Evolutionary conservation across 2,113 vertebrate genomes (phyloP), one percentile per base, ranked within the genome.

Genomic region (Ursus arctos): DNA sequence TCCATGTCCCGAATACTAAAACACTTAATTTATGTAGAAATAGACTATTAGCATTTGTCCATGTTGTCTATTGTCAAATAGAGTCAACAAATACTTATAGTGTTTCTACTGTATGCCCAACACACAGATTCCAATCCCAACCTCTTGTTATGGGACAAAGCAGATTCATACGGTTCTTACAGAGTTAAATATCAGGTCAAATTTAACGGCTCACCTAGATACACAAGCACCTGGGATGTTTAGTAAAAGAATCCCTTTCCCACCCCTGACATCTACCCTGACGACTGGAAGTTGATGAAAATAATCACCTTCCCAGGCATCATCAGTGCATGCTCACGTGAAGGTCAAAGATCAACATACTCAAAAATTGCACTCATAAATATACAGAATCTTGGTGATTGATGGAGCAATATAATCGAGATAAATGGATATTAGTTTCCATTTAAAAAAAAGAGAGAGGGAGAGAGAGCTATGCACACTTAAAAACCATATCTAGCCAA

Each of bases 331-430:
- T 86, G 47, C 28, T 96, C 91, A 11, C 88, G 88, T 79, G 97
- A 98, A 98, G 98, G 97, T 98, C 97, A 98, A 98, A 98, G 97
- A 98, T 85, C 97, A 96, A 96, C 98, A 98, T 57, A 85, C 86
- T 98, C 43, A 7, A 98, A 98, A 98, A 98, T 82, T 82, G 33
- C 49, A 80, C 95, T 98, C 77, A 19, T 97, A 98, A 98, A 98
- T 96, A 98, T 92, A 97, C 83, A 98, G 83, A 81, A 92, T 97
- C 89, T 93, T 92, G 55, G 95, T 98, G 98, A 98, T 71, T 97
- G 97, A 97, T 14, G 77, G 79, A 98, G 51, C 92, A 61, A 63
- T 81, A 97, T 87, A 97, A 98, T 98, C 87, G 96, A 53, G 95
- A 98, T 95, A 98, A 98, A 96, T 97, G 36, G 97, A 88, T 53